Evolutionary conservation across 1,140 invertebrate genomes (phyloP), one percentile per base, ranked within the genome.

Genomic region (Brachionus manjavacas): DNA sequence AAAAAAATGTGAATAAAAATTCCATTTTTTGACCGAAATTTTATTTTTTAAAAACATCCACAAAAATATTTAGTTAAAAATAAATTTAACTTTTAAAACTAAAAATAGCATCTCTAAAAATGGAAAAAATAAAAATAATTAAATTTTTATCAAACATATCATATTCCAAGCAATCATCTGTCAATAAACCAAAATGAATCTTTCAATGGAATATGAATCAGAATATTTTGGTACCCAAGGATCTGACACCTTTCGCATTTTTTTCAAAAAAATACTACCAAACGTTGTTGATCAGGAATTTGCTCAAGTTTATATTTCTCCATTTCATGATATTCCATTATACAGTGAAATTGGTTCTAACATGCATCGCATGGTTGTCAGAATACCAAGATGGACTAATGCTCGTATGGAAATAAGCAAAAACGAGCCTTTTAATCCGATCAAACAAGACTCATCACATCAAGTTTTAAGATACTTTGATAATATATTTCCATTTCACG

Each of bases 381-480:
- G 99, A 91, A 94, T 99, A 86, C 97, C 98, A 84, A 91, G 98
- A 89, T 99, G 97, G 97, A 95, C 94, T 76, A 99, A 99, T 91
- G 96, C 96, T 80, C 99, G 99, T 91, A 99, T 99, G 96, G 97
- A 99, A 92, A 81, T 81, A 35, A 41, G 16, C 85, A 93, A 96
- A 83, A 94, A 94, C 86, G 96, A 98, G 87, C 91, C 92, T 3
- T 89, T 99, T 86, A 98, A 98, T 90, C 97, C 97, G 25, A 98
- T 99, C 86, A 98, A 97, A 89, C 98, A 99, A 90, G 97, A 99
- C 91, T 92, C 96, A 1, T 99, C 99, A 90, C 99, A 99, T 88
- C 96, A 94, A 31, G 95, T 96, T 88, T 90, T 98, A 43, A 92
- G 97, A 84, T 99, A 93, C 91, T 97, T 99, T n/a, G 93, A 95